Base-by-base conservation (phyloP, 1,140 invertebrate genomes). In the Microvelia longipes region DNA sequence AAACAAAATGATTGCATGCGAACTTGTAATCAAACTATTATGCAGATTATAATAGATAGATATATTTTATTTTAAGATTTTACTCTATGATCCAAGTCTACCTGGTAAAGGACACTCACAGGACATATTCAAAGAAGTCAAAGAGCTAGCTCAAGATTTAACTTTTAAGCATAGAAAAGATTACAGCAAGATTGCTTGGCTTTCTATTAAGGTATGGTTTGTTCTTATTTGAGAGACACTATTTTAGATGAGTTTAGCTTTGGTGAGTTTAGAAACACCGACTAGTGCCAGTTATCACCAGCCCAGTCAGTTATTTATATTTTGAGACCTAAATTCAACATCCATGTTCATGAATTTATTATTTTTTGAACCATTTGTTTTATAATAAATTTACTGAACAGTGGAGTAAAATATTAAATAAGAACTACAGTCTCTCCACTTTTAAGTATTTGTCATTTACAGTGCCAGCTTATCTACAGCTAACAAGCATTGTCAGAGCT, bases 121-220 rank as follows among this genome's bases (percentile, higher is more conserved):
- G n/a, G 88, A 90, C 78, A 76, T 83, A 11, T 91, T 86, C 78
- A 79, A 83, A 69, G 78, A 82, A 1, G 73, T 90, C 2, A 93
- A 91, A 79, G 80, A 83, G 35, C 75, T 83, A 29, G 86, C 85
- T 28, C 73, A 84, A 28, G 80, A 80, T 66, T 78, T 88, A 50
- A 86, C 86, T 70, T 84, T 86, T 15, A 88, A 88, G 75, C 88
- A 87, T 77, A 85, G 86, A 75, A 86, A 83, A 68, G 85, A 86
- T 73, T 86, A 85, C 65, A 83, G 83, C 0, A 87, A 87, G 79
- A 84, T 92, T 5, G 83, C 85, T 14, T 92, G 84, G 88, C 82
- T 86, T 1, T 91, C 84, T 62, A 86, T 90, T 66, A 81, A 85
- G 62, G 74, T 89, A 72, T 86, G n/a, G n/a, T n/a, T n/a, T n/a